These are phyloP conservation scores for Acrobeloides nanus DNA, from an alignment of 2,888 invertebrate genomes.

Conservation along the genomic window DNA sequence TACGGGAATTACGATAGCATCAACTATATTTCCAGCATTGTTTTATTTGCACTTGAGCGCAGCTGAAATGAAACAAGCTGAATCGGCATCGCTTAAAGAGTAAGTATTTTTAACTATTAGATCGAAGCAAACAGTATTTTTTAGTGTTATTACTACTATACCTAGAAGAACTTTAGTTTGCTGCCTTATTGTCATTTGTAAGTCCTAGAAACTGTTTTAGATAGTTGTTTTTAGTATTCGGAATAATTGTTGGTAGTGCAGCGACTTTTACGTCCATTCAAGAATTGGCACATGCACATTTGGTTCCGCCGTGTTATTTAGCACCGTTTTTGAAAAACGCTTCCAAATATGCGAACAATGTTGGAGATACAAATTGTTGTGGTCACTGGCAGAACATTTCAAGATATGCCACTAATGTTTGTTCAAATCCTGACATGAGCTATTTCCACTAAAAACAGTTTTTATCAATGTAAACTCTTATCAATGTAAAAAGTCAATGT, in stretches of 20 bases:
- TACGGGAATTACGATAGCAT: conserved; percentile 41
- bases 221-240: conserved; percentile 37
- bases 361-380: conserved; percentile 35
- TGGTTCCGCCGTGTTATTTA: conserved; percentile 42
- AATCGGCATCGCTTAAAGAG: no score
- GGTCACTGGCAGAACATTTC: conserved; percentile 35
- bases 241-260: conserved; percentile 41
- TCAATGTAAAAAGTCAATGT: no score
- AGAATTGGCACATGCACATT: conserved; percentile 38
- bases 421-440: conserved; percentile 24
- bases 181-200: no score
- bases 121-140: no score
- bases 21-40: conserved; percentile 43
- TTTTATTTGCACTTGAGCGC: conserved; percentile 42
- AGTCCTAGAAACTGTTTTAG: no score
- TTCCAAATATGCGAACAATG: background rate
- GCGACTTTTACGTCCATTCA: conserved; percentile 47
- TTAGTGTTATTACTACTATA: no score
- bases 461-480: no score
- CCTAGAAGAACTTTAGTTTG: no score
- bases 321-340: conserved; percentile 21
- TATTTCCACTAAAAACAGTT: no score
- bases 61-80: no score
- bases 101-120: no score
- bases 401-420: conserved; percentile 9